These are phyloP conservation scores for Hemistola chrysoprasaria DNA, from an alignment of 2,888 invertebrate genomes.

Conservation along the genomic window DNA sequence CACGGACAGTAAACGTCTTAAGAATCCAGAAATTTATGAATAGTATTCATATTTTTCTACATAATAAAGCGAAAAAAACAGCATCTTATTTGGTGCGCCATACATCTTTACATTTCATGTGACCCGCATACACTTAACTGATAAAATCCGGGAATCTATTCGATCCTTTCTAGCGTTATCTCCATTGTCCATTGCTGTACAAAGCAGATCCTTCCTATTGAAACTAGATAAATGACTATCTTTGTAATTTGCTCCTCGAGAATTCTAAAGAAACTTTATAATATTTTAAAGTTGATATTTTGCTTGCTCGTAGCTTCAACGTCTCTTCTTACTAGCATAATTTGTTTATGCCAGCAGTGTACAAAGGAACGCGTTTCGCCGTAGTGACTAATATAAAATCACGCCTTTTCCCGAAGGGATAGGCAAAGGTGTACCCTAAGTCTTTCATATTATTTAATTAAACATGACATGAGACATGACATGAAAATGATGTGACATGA, in stretches of 20 bases:
- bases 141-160: constrained; percentile 12
- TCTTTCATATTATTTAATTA: no score
- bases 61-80: no score
- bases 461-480: no score
- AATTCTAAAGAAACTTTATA: constrained; percentile 15
- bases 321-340: constrained; percentile 14
- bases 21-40: no score
- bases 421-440: no score
- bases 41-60: no score
- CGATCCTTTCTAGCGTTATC: not conserved
- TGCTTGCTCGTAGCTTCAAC: constrained; percentile 4
- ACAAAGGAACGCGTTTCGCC: constrained; percentile 18
- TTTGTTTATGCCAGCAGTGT: constrained; percentile 11
- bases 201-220: constrained; percentile 38
- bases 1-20: no score
- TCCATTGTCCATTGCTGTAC: constrained; percentile 38
- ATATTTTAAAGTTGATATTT: constrained; percentile 19
- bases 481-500: no score
- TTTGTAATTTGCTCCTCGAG: constrained; percentile 22
- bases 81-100: not conserved
- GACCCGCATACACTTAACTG: constrained; percentile 25
- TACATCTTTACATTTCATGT: constrained; percentile 3
- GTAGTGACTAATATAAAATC: no score
- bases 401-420: no score
- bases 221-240: constrained; percentile 31